Base-by-base conservation (phyloP, 2,888 invertebrate genomes). In the Andrena bicolor region DNA sequence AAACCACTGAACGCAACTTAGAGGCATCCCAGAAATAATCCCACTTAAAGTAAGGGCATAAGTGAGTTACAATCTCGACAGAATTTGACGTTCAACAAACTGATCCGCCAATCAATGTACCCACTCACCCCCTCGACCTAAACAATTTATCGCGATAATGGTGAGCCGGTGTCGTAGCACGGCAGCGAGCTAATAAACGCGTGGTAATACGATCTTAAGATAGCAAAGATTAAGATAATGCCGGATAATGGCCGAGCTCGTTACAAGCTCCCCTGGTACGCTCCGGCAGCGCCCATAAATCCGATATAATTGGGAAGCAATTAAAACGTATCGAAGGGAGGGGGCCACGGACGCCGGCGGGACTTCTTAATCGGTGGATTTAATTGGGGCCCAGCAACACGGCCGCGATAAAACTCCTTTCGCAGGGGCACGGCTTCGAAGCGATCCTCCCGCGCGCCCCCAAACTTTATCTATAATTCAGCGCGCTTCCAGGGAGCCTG, bases 401-500 rank as follows among this genome's bases (percentile, higher is more conserved):
- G 58, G 41, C 1, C 6, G 35, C 51, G 60, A 53, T 70, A 69
- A 81, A 74, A 74, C 69, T 73, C 64, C 75, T 32, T 69, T 69
- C 73, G 71, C 13, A 26, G 23, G 7, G 2, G 23, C 16, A 13
- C 30, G 7, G 26, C 35, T 60, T 60, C 56, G 65, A 16, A 41
- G 20, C 30, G 73, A 30, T 49, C 35, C 48, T n/a, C 6, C 23
- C 41, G 28, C 28, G 23, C 6, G 72, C 68, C 63, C 82, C 51
- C 79, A 82, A 88, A 87, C 84, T 77, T 82, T 58, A 74, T 82
- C 49, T 81, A 86, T 88, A 84, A 87, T 88, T 84, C 70, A 68
- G 28, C 74, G 10, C 48, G 63, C 71, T 58, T 58, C 58, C 41
- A 41, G 41, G 41, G 65, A 63, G 56, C 56, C n/a, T 63, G 53